Percentiles rank a stretch among this genome's conserved stretches.
phyloP scores from a whole-genome alignment of 2,888 invertebrate species.

The Aphodius sticticus region DNA sequence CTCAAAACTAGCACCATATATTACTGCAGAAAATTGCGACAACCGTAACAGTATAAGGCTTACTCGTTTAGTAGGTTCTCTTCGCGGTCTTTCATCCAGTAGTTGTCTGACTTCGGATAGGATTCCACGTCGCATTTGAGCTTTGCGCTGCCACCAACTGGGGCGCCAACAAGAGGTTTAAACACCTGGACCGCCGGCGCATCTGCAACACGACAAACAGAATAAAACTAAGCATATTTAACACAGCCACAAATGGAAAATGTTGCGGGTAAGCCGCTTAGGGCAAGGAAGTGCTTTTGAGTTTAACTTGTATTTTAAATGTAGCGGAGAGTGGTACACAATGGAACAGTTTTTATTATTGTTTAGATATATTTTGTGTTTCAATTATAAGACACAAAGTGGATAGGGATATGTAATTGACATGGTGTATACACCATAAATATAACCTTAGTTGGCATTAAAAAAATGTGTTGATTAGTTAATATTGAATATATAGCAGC shows the following conservation, averaged over 20 bases:
- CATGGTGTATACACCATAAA: too few relatives aligned
- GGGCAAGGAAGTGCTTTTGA: background rate
- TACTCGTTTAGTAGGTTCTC: constrained; percentile 65
- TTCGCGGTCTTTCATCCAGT: constrained; percentile 68
- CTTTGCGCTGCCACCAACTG: constrained; percentile 66
- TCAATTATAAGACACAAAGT: too few relatives aligned
- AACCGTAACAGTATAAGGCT: constrained; percentile 43
- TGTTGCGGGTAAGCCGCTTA: background rate
- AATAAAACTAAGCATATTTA: background rate
- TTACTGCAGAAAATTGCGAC: background rate
- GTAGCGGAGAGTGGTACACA: background rate
- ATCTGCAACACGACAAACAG: constrained; percentile 60
- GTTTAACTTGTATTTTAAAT: background rate
- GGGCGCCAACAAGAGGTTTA: constrained; percentile 70
- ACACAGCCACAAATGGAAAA: background rate
- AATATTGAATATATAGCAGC: too few relatives aligned
- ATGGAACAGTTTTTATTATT: too few relatives aligned
- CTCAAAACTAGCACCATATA: background rate
- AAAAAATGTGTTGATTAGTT: too few relatives aligned
- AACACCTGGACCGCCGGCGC: constrained; percentile 70
- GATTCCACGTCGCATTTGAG: constrained; percentile 72
- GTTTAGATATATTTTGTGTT: too few relatives aligned
- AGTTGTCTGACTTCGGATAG: constrained; percentile 71
- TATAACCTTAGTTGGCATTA: too few relatives aligned
- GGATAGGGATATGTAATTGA: too few relatives aligned